phyloP scores from a whole-genome alignment of 2,888 invertebrate genomes.

The Habrosyne pyritoides region DNA sequence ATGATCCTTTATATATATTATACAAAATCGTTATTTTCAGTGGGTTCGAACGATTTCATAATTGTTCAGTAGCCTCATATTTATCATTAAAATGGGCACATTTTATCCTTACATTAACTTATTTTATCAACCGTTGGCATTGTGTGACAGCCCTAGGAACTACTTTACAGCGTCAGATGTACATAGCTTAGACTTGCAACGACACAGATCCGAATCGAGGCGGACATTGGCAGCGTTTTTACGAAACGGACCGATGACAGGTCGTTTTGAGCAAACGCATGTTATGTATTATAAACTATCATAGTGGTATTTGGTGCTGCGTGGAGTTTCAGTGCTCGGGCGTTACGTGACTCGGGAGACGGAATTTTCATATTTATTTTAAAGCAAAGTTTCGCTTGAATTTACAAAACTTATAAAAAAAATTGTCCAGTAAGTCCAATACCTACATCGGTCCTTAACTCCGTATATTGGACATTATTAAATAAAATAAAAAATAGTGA shows the following conservation, averaged over 20 bases:
- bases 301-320: conserved; percentile 45
- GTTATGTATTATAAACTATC: conserved; percentile 20
- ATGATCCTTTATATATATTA: neutral
- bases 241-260: conserved; percentile 8
- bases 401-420: conserved; percentile 19
- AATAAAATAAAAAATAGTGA: neutral
- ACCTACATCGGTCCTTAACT: too few species aligned
- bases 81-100: too few species aligned
- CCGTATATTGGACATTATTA: too few species aligned
- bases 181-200: neutral
- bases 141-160: neutral
- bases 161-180: neutral
- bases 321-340: conserved; percentile 66
- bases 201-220: neutral
- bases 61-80: too few species aligned
- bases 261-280: neutral
- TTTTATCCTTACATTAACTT: neutral
- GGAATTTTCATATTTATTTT: conserved; percentile 32
- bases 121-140: neutral
- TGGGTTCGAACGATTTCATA: neutral
- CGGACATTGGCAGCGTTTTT: neutral
- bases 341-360: conserved; percentile 59
- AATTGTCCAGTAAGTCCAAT: conserved; percentile 1
- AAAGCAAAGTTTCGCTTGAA: conserved; percentile 39
- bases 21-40: neutral